Conservation (phyloP, 2,888 invertebrate species). For the Cheilosia urbana region DNA sequence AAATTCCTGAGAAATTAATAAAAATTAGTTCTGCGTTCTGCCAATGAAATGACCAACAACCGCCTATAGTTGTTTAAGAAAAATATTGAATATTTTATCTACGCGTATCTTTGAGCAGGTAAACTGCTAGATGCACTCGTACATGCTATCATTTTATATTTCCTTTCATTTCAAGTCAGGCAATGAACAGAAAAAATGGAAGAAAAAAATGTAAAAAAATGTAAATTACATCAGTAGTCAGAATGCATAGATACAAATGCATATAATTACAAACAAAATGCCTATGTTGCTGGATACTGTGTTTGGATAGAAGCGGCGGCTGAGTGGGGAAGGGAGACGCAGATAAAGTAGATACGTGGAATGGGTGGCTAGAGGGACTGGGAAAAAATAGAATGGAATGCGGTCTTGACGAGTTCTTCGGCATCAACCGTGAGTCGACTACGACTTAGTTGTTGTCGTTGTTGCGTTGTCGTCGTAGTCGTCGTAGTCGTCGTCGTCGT, state of each 20-base stretch:
- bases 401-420: constrained; percentile 75
- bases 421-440: constrained; percentile 69
- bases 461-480: constrained; percentile 31
- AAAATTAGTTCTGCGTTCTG: constrained; percentile 59
- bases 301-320: constrained; percentile 2
- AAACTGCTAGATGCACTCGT: constrained; percentile 7
- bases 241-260: constrained; percentile 76
- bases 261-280: constrained; percentile 74
- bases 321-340: constrained; percentile 33
- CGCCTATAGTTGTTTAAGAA: not conserved
- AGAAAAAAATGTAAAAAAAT: no score
- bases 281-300: constrained; percentile 67
- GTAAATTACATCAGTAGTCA: constrained; percentile 74
- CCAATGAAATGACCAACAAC: constrained; percentile 26
- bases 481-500: constrained; percentile 33
- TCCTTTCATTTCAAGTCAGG: constrained; percentile 60
- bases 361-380: constrained; percentile 52
- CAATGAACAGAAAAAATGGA: constrained; percentile 3
- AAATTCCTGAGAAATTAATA: constrained; percentile 60
- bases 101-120: constrained; percentile 34
- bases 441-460: constrained; percentile 36
- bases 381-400: constrained; percentile 71
- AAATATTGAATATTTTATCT: not conserved
- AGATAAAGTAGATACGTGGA: constrained; percentile 31
- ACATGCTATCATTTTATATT: constrained; percentile 62